phyloP scores from a whole-genome alignment of 1,140 invertebrate species.

The Brachystomella parvula region DNA sequence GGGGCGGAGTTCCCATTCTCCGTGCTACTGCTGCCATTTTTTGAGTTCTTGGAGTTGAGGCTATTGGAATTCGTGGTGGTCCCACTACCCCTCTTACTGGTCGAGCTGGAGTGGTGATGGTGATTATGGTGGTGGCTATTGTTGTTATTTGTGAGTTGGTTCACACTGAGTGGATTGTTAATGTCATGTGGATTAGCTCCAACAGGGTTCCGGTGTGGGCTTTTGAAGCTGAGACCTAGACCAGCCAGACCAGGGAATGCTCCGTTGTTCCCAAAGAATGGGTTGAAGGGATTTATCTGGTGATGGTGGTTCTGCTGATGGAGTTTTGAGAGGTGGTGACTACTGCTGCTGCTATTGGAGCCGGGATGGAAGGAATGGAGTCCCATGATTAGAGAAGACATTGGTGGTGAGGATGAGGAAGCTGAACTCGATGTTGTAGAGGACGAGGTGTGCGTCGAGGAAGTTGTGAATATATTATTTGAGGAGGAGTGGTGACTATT shows the following conservation, averaged over 20 bases:
- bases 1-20: constrained; percentile 33
- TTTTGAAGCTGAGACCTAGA: constrained; percentile 24
- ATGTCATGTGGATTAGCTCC: constrained; percentile 82
- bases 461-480: constrained; percentile 26
- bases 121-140: constrained; percentile 26
- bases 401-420: constrained; percentile 33
- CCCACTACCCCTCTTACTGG: constrained; percentile 12
- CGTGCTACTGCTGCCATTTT: constrained; percentile 15
- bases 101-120: background rate
- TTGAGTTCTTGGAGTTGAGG: constrained; percentile 19
- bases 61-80: constrained; percentile 9
- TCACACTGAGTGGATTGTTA: constrained; percentile 82
- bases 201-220: constrained; percentile 62
- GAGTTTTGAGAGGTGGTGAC: constrained; percentile 37
- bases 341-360: constrained; percentile 21
- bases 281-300: constrained; percentile 15
- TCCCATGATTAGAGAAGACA: constrained; percentile 36
- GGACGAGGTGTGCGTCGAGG: constrained; percentile 29
- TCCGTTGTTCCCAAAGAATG: constrained; percentile 25
- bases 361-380: constrained; percentile 35
- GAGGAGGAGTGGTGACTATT: constrained; percentile 31
- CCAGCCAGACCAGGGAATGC: background rate
- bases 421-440: too few relatives aligned
- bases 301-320: constrained; percentile 42
- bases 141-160: constrained; percentile 58